Conservation (phyloP, 2,113 vertebrate species). For the Microtus pennsylvanicus region DNA sequence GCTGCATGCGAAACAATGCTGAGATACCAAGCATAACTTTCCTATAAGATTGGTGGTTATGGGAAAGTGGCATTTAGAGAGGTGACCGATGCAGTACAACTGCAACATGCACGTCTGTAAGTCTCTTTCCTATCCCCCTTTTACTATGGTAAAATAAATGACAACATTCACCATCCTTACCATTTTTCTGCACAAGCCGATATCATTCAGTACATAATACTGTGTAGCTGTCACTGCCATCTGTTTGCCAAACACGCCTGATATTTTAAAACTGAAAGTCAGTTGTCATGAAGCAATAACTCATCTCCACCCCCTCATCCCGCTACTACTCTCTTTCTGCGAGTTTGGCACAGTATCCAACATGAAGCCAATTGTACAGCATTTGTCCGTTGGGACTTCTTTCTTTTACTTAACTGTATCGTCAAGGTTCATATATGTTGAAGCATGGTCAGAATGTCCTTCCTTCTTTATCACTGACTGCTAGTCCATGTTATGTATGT, state of each 20-base stretch:
- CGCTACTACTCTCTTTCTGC: not conserved
- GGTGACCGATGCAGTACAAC: not conserved
- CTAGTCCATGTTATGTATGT: not conserved
- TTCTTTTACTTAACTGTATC: not conserved
- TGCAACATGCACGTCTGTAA: not conserved
- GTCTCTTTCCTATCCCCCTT: not conserved
- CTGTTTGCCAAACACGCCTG: not conserved
- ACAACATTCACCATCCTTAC: not conserved
- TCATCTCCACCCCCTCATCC: not conserved
- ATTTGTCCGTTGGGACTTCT: not conserved
- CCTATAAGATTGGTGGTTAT: not conserved
- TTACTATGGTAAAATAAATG: not conserved
- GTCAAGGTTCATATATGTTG: not conserved
- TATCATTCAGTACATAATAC: not conserved
- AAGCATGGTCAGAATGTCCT: not conserved
- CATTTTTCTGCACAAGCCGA: not conserved
- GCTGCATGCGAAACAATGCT: not conserved
- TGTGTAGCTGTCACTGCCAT: not conserved
- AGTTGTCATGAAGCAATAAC: not conserved
- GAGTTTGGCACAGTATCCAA: not conserved
- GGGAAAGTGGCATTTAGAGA: not conserved
- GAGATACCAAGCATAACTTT: not conserved
- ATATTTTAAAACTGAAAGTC: not conserved
- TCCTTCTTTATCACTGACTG: not conserved
- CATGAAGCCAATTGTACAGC: not conserved